phyloP scores from a whole-genome alignment of 2,113 vertebrate genomes.

The Prionailurus viverrinus region DNA sequence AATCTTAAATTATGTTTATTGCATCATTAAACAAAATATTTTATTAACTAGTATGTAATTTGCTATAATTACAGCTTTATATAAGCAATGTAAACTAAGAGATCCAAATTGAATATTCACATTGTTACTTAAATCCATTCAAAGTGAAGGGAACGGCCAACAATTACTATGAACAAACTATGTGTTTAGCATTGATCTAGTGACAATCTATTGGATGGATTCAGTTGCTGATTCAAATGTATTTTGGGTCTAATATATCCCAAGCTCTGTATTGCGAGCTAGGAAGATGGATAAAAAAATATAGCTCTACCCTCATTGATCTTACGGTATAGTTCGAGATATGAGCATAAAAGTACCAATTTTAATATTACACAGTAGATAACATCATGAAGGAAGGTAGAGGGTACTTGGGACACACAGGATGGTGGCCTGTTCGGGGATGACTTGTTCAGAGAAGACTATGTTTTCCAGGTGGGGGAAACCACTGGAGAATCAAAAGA shows the following conservation, averaged over 20 bases:
- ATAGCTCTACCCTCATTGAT: background rate
- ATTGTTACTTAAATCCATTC: background rate
- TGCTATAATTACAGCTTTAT: background rate
- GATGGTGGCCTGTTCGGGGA: background rate
- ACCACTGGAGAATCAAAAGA: background rate
- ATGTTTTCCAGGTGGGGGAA: background rate
- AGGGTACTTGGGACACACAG: background rate
- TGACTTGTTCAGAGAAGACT: background rate
- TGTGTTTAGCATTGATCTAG: background rate
- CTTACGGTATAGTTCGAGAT: background rate
- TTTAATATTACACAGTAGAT: background rate
- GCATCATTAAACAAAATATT: background rate
- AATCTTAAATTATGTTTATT: background rate
- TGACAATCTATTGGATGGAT: background rate
- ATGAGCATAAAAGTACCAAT: background rate
- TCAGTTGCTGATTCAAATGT: background rate
- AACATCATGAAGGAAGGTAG: background rate
- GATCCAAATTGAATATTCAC: background rate
- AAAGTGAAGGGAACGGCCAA: background rate
- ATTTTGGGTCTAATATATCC: background rate
- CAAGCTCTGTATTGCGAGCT: background rate
- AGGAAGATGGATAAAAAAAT: background rate
- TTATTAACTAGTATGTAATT: constrained; percentile 20
- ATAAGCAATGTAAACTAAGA: background rate
- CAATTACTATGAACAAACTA: background rate